Evolutionary conservation across 2,888 invertebrate genomes (phyloP).

Genomic region (Chydorus sphaericus): DNA sequence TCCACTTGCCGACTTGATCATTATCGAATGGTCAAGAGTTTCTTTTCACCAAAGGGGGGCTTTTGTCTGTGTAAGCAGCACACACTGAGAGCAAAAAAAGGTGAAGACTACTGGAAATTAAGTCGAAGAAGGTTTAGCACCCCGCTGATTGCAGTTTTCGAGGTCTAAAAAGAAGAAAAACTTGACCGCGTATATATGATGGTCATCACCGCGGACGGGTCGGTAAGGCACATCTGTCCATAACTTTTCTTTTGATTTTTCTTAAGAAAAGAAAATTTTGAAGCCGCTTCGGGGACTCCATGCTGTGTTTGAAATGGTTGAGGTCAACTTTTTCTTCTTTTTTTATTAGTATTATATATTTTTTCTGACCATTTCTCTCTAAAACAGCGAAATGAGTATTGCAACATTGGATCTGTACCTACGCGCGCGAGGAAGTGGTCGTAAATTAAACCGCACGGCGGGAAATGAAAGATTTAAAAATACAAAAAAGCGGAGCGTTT

Average conservation of each 20-base stretch:
- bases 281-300: background rate
- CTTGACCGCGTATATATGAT: background rate
- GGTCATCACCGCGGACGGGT: too few species aligned
- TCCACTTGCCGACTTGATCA: conserved; percentile 1
- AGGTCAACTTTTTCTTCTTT: background rate
- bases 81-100: background rate
- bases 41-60: background rate
- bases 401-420: too few species aligned
- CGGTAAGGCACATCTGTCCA: too few species aligned
- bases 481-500: too few species aligned
- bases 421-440: too few species aligned
- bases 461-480: too few species aligned
- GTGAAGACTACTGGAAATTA: conserved; percentile 8
- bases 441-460: too few species aligned
- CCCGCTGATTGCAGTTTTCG: conserved; percentile 4
- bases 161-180: background rate
- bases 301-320: background rate
- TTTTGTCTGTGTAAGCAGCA: background rate
- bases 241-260: too few species aligned
- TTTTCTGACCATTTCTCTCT: background rate
- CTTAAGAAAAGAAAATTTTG: too few species aligned
- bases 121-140: conserved; percentile 8
- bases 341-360: background rate
- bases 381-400: too few species aligned
- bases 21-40: background rate